phyloP scores from a whole-genome alignment of 2,113 vertebrate species.

The Ptilorrhoa leucosticta region DNA sequence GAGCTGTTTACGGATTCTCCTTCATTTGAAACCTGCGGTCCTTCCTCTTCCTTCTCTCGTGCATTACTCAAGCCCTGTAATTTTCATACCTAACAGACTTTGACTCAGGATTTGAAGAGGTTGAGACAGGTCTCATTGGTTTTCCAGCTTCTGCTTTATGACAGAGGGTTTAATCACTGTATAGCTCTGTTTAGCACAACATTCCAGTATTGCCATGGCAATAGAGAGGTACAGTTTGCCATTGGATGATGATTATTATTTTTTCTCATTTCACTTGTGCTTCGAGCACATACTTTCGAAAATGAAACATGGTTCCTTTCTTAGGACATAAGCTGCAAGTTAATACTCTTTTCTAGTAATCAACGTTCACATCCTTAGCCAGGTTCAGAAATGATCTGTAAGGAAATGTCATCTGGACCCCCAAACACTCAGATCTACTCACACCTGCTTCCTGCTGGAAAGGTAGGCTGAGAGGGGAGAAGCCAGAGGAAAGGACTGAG shows the following conservation, averaged over 20 bases:
- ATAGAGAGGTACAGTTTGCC: slow-evolving; percentile 40
- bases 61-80: background rate
- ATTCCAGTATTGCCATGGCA: slow-evolving; percentile 45
- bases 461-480: background rate
- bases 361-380: background rate
- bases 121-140: background rate
- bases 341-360: background rate
- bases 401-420: background rate
- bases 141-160: background rate
- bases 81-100: background rate
- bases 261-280: slow-evolving; percentile 29
- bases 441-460: fast-evolving
- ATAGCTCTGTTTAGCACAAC: slow-evolving; percentile 20
- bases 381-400: background rate
- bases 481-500: background rate
- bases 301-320: slow-evolving; percentile 13
- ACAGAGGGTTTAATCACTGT: background rate
- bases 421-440: background rate
- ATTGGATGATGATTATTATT: background rate
- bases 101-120: background rate
- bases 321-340: background rate
- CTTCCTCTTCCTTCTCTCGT: background rate
- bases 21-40: background rate
- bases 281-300: background rate
- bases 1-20: background rate